Percentiles rank a stretch among this genome's conserved stretches.
Conservation (phyloP, 2,797 vertebrate species). For the Myotis planiceps region DNA sequence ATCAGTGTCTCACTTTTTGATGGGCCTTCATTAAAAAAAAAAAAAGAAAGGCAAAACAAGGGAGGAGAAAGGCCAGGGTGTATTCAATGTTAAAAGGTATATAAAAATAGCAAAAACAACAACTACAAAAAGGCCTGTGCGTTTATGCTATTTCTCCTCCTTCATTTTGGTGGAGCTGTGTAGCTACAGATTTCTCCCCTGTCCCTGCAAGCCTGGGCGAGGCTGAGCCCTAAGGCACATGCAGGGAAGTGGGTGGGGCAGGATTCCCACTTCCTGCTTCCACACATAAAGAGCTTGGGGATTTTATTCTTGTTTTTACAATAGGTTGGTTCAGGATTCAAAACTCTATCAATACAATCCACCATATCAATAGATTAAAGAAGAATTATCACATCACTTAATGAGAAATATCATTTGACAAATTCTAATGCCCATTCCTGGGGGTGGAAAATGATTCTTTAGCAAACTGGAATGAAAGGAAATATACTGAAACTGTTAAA, state of each 20-base stretch:
- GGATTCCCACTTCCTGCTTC: neutral
- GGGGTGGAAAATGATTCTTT: neutral
- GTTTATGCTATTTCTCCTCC: neutral
- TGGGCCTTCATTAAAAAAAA: neutral
- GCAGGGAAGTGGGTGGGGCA: neutral
- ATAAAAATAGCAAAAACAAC: neutral
- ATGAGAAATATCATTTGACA: neutral
- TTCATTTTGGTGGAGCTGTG: neutral
- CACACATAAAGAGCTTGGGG: neutral
- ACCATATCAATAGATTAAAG: neutral
- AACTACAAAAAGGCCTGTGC: neutral
- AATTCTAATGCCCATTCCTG: neutral
- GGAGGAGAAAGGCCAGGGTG: neutral
- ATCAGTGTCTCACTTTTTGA: neutral
- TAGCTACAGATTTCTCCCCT: neutral
- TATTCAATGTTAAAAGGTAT: neutral
- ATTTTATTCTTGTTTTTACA: neutral
- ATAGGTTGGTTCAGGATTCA: neutral
- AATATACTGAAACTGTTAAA: neutral
- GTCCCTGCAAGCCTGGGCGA: neutral
- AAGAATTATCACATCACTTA: neutral
- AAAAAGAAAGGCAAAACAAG: neutral
- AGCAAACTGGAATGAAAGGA: neutral
- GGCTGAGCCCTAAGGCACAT: fast-evolving
- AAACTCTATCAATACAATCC: neutral